These are phyloP conservation scores for Pandemis cinnamomeana DNA, from an alignment of 2,888 invertebrate genomes.

Conservation along the genomic window DNA sequence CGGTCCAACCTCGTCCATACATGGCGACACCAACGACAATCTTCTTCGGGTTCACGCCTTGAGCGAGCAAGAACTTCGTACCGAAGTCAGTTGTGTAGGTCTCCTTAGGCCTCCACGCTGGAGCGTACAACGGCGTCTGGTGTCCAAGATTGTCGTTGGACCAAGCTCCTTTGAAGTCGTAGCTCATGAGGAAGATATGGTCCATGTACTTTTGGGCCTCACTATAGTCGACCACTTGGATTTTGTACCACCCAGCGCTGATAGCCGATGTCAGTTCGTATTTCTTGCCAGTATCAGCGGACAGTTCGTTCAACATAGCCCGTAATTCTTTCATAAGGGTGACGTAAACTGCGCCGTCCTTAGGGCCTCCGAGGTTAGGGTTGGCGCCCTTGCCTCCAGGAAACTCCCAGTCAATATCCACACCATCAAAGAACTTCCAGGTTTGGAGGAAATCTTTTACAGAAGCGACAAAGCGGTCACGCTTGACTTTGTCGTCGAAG, in stretches of 20 bases:
- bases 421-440: conserved; percentile 82
- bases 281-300: conserved; percentile 72
- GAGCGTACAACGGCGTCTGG: conserved; percentile 74
- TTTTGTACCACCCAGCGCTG: conserved; percentile 81
- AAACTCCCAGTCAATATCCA: conserved; percentile 82
- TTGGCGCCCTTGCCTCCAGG: conserved; percentile 81
- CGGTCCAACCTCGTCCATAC: conserved; percentile 81
- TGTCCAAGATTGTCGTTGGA: conserved; percentile 78
- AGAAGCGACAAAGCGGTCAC: conserved; percentile 74
- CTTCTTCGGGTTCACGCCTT: conserved; percentile 77
- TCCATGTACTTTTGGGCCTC: conserved; percentile 80
- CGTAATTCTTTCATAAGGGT: conserved; percentile 75
- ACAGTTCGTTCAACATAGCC: conserved; percentile 74
- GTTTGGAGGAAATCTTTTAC: conserved; percentile 78
- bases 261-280: conserved; percentile 81
- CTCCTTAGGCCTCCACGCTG: conserved; percentile 74
- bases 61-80: conserved; percentile 73
- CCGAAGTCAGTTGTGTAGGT: conserved; percentile 81
- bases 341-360: conserved; percentile 75
- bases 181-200: conserved; percentile 80
- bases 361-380: conserved; percentile 73
- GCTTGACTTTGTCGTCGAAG: conserved; percentile 72
- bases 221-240: conserved; percentile 78
- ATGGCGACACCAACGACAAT: conserved; percentile 79
- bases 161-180: conserved; percentile 81